These are phyloP conservation scores for Zenarchopterus dispar DNA, from an alignment of 2,797 vertebrate genomes.

Conservation along the genomic window DNA sequence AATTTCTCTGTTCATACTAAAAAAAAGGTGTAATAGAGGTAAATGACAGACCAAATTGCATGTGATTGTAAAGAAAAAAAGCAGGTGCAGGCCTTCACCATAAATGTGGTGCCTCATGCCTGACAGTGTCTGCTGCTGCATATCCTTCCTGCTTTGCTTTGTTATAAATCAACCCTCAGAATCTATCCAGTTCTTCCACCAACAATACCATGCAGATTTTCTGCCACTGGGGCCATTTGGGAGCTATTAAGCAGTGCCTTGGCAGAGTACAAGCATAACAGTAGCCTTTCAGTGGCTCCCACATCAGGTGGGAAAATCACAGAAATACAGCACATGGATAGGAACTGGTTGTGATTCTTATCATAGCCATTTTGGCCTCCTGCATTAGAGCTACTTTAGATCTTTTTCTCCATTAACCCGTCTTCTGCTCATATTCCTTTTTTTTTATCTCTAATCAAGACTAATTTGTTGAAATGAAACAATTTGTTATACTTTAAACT, in stretches of 20 bases:
- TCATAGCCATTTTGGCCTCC: slow-evolving; percentile 31
- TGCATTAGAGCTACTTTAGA: slow-evolving; percentile 11
- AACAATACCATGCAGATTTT: slow-evolving; percentile 61
- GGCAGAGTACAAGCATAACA: slow-evolving; percentile 46
- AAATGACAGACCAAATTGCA: slow-evolving; percentile 36
- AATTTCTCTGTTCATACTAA: slow-evolving; percentile 44
- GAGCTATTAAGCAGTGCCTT: slow-evolving; percentile 55
- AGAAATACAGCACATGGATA: slow-evolving; percentile 31
- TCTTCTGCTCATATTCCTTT: background rate
- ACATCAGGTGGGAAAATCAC: slow-evolving; percentile 48
- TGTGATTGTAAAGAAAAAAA: slow-evolving; percentile 35
- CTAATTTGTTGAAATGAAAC: slow-evolving; percentile 17
- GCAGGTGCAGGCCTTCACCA: slow-evolving; percentile 39
- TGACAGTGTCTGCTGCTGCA: slow-evolving; percentile 34
- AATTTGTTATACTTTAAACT: slow-evolving; percentile 32
- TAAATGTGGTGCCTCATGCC: slow-evolving; percentile 43
- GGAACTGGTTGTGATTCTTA: slow-evolving; percentile 29
- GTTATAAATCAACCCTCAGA: slow-evolving; percentile 55
- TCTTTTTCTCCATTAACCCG: slow-evolving; percentile 10
- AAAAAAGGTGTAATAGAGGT: slow-evolving; percentile 14
- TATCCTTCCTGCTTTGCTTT: slow-evolving; percentile 45
- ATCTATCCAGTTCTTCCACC: slow-evolving; percentile 52
- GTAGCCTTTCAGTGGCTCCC: slow-evolving; percentile 46
- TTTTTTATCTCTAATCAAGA: background rate
- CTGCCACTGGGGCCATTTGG: slow-evolving; percentile 57